Conservation (phyloP, 1,140 invertebrate genomes). For the Pseudomyrmex concolor region DNA sequence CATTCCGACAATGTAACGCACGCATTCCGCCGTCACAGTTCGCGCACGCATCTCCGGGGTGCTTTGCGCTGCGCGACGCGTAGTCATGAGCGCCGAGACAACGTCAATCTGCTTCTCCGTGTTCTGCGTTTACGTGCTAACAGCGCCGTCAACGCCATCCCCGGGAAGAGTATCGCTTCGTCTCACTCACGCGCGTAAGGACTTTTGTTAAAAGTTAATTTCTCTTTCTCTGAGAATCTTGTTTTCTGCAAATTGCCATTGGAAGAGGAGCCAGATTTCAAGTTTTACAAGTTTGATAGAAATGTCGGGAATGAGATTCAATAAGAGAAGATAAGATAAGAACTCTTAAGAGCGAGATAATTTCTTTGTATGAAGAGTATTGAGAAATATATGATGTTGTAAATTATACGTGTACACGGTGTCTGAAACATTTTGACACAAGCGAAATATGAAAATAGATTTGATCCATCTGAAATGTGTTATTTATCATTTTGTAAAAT, state of each 20-base stretch:
- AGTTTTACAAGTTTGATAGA: background rate
- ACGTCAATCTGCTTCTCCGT: slow-evolving; percentile 81
- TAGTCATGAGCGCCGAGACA: slow-evolving; percentile 74
- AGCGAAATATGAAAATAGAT: too few relatives aligned
- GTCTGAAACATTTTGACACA: too few relatives aligned
- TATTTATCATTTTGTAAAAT: too few relatives aligned
- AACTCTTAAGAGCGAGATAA: too few relatives aligned
- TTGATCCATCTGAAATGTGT: too few relatives aligned
- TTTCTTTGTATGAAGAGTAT: too few relatives aligned
- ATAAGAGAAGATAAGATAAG: too few relatives aligned
- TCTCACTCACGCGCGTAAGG: slow-evolving; percentile 31
- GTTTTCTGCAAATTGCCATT: background rate
- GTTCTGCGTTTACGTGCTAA: slow-evolving; percentile 80
- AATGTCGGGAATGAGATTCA: too few relatives aligned
- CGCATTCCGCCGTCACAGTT: slow-evolving; percentile 74
- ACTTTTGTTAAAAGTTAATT: background rate
- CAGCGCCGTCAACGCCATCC: slow-evolving; percentile 54
- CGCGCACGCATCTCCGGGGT: slow-evolving; percentile 51
- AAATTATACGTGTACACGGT: too few relatives aligned
- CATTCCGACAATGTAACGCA: slow-evolving; percentile 56
- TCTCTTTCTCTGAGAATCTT: too few relatives aligned
- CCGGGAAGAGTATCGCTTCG: background rate
- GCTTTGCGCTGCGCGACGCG: slow-evolving; percentile 40
- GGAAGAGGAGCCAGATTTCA: background rate
- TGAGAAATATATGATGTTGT: too few relatives aligned